Evolutionary conservation across 2,888 invertebrate species (phyloP).

Genomic region (Drosophila ezoana): DNA sequence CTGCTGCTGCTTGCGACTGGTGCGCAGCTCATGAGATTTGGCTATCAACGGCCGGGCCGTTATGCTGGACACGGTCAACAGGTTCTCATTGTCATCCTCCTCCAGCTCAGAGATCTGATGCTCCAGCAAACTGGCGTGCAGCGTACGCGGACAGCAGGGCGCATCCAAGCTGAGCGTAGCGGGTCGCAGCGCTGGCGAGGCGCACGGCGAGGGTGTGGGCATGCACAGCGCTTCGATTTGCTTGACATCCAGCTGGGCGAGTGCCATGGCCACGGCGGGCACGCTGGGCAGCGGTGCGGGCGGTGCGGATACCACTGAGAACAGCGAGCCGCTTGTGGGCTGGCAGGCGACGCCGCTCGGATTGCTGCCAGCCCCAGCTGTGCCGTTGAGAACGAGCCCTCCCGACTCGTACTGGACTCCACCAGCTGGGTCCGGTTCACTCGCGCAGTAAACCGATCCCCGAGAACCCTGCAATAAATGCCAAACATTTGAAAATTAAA

Average conservation of each 20-base stretch:
- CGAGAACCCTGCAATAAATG: conserved; percentile 83
- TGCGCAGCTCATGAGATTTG: conserved; percentile 88
- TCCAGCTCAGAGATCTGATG: conserved; percentile 86
- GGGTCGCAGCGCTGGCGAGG: conserved; percentile 84
- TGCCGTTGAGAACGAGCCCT: conserved; percentile 83
- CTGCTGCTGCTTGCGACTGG: conserved; percentile 70
- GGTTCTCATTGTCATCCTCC: conserved; percentile 89
- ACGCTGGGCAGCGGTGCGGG: conserved; percentile 83
- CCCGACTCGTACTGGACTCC: conserved; percentile 85
- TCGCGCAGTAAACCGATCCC: conserved; percentile 85
- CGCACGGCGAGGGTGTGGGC: conserved; percentile 54
- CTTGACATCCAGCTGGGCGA: conserved; percentile 85
- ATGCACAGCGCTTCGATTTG: conserved; percentile 76
- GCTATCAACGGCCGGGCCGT: conserved; percentile 90
- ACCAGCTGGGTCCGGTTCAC: conserved; percentile 85
- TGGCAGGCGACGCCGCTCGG: conserved; percentile 74
- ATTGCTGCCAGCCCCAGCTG: conserved; percentile 61
- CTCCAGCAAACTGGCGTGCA: conserved; percentile 84
- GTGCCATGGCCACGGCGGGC: conserved; percentile 72
- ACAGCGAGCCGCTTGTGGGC: conserved; percentile 86
- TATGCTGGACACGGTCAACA: conserved; percentile 90
- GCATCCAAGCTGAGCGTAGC: conserved; percentile 85
- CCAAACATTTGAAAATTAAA: conserved; percentile 1
- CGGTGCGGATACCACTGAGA: conserved; percentile 90
- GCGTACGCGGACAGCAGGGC: conserved; percentile 83